A percentile compares a stretch with the other conserved stretches of the same genome.
Conservation (phyloP, 2,888 invertebrate species). For the Sphaeridia pumilis region DNA sequence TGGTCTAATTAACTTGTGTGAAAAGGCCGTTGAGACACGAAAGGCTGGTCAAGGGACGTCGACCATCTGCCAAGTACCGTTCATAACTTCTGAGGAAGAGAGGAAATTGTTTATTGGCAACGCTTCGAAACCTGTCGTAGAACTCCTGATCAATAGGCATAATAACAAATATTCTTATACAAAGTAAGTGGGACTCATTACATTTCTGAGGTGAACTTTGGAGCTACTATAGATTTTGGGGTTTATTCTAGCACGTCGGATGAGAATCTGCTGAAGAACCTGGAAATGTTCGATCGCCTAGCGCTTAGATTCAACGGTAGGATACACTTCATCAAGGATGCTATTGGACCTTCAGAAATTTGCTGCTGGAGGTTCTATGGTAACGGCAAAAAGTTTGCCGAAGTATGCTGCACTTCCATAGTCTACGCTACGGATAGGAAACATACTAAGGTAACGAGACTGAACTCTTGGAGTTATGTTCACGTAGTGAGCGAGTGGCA, state of each 20-base stretch:
- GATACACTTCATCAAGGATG: constrained; percentile 94
- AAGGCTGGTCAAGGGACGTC: constrained; percentile 67
- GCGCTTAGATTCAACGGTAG: constrained; percentile 88
- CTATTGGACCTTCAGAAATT: constrained; percentile 95
- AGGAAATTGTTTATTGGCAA: constrained; percentile 73
- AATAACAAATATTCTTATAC: constrained; percentile 99
- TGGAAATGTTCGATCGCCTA: constrained; percentile 94
- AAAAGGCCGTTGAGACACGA: constrained; percentile 64
- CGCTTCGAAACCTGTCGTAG: constrained; percentile 87
- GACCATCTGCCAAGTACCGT: constrained; percentile 83
- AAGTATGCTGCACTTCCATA: constrained; percentile 97
- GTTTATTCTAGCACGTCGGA: constrained; percentile 64
- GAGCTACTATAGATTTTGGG: not conserved
- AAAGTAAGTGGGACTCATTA: constrained; percentile 44
- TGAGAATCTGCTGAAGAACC: constrained; percentile 93
- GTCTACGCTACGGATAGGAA: constrained; percentile 98
- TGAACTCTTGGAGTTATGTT: no score
- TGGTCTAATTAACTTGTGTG: constrained; percentile 75
- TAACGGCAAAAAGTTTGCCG: constrained; percentile 91
- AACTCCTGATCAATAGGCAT: constrained; percentile 89
- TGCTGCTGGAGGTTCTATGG: constrained; percentile 99
- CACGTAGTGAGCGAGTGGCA: no score
- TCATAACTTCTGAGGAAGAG: constrained; percentile 84
- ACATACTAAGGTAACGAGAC: constrained; percentile 75
- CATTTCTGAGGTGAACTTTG: no score